Evolutionary conservation across 2,888 invertebrate species (phyloP).

Genomic region (Eumerus sabulonum): DNA sequence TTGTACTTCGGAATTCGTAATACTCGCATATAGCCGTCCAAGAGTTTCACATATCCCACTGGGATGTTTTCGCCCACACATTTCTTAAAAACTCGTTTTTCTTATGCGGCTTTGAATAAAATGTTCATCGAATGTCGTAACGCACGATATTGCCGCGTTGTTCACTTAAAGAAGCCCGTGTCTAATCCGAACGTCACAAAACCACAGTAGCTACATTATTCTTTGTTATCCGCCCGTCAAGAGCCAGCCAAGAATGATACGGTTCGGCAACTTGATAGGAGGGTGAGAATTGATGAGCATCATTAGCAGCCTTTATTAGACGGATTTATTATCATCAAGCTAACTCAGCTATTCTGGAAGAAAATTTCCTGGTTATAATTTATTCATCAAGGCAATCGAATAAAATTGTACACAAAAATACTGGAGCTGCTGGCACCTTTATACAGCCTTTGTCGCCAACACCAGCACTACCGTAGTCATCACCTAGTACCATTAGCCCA

Average conservation of each 20-base stretch:
- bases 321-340: conserved; percentile 66
- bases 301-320: conserved; percentile 68
- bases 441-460: conserved; percentile 9
- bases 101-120: conserved; percentile 56
- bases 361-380: conserved; percentile 61
- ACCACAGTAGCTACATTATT: conserved; percentile 37
- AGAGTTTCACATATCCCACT: conserved; percentile 20
- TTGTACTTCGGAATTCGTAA: conserved; percentile 55
- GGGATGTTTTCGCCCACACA: conserved; percentile 33
- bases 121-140: conserved; percentile 40
- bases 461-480: neutral
- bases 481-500: neutral
- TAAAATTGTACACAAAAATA: conserved; percentile 34
- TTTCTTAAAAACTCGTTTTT: conserved; percentile 45
- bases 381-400: conserved; percentile 67
- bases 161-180: neutral
- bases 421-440: conserved; percentile 1
- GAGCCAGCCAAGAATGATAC: no score
- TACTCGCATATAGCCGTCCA: conserved; percentile 38
- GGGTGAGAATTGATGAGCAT: conserved; percentile 59
- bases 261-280: conserved; percentile 6
- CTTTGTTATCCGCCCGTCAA: conserved; percentile 40
- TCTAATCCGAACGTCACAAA: conserved; percentile 2
- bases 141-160: conserved; percentile 1
- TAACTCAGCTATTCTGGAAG: conserved; percentile 54